A percentile compares a stretch with the other conserved stretches of the same genome.
phyloP scores from a whole-genome alignment of 37 sponge, comb jelly and placozoan species.

The Ephydatia muelleri region DNA sequence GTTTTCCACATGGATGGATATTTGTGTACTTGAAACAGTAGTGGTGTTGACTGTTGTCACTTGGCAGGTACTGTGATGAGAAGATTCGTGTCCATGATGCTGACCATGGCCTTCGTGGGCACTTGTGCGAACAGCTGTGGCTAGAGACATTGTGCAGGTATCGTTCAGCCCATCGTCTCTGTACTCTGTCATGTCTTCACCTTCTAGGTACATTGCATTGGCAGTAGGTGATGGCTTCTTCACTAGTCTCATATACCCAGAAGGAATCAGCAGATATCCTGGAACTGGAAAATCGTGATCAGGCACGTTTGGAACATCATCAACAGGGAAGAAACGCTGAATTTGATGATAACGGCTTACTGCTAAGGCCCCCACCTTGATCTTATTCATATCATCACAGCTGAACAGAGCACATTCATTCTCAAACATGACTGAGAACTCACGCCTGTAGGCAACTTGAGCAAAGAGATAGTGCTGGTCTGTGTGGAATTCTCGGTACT shows the following conservation, averaged over 20 bases:
- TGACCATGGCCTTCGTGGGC: background rate
- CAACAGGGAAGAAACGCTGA: constrained; percentile 22
- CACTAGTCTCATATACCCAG: constrained; percentile 24
- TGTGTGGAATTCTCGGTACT: background rate
- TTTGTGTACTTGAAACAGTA: background rate
- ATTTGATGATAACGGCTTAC: constrained; percentile 36
- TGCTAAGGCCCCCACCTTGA: constrained; percentile 37
- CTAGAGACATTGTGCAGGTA: constrained; percentile 1
- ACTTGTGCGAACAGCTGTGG: background rate
- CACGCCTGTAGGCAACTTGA: constrained; percentile 5
- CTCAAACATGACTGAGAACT: background rate
- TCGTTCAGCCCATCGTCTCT: background rate
- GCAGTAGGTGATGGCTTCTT: constrained; percentile 11
- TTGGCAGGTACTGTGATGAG: background rate
- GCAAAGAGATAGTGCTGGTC: constrained; percentile 13
- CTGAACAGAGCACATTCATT: constrained; percentile 6
- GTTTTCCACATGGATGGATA: background rate
- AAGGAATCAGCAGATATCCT: constrained; percentile 21
- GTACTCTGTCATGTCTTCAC: background rate
- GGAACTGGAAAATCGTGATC: constrained; percentile 43
- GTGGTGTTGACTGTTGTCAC: background rate
- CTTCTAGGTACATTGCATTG: constrained; percentile 1
- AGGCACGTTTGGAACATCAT: constrained; percentile 19
- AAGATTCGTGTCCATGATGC: background rate
- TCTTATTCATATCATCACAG: constrained; percentile 38